Conservation (phyloP, 2,888 invertebrate genomes). For the Gerris lacustris region DNA sequence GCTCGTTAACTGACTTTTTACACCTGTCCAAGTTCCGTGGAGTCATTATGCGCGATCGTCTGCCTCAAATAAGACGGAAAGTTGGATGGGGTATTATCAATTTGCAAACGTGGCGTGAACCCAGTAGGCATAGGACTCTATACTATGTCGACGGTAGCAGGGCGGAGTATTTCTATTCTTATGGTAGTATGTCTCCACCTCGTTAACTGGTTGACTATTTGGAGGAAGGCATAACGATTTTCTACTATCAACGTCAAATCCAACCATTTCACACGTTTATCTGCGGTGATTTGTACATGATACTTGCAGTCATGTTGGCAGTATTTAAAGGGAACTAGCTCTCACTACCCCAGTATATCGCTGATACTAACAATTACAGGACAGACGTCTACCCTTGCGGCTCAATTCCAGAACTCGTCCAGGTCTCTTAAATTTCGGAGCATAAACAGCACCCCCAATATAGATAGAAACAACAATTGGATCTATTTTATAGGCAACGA, state of each 20-base stretch:
- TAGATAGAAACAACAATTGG: too few species aligned
- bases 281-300: conserved; percentile 13
- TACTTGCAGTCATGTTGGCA: neutral
- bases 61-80: conserved; percentile 17
- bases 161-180: conserved; percentile 10
- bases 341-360: too few species aligned
- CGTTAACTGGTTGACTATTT: conserved; percentile 8
- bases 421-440: too few species aligned
- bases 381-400: too few species aligned
- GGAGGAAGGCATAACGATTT: neutral
- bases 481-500: too few species aligned
- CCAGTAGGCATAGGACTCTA: conserved; percentile 29
- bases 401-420: too few species aligned
- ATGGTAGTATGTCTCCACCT: conserved; percentile 8
- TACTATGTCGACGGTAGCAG: conserved; percentile 17
- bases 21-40: conserved; percentile 27
- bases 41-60: conserved; percentile 26
- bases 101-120: conserved; percentile 24
- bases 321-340: too few species aligned
- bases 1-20: conserved; percentile 12
- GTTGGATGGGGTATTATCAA: conserved; percentile 25
- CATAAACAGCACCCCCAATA: too few species aligned
- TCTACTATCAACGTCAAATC: neutral
- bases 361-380: too few species aligned
- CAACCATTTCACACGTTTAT: conserved; percentile 8